Evolutionary conservation across 1,140 invertebrate species (phyloP).

Genomic region (Lanistes nyassanus): DNA sequence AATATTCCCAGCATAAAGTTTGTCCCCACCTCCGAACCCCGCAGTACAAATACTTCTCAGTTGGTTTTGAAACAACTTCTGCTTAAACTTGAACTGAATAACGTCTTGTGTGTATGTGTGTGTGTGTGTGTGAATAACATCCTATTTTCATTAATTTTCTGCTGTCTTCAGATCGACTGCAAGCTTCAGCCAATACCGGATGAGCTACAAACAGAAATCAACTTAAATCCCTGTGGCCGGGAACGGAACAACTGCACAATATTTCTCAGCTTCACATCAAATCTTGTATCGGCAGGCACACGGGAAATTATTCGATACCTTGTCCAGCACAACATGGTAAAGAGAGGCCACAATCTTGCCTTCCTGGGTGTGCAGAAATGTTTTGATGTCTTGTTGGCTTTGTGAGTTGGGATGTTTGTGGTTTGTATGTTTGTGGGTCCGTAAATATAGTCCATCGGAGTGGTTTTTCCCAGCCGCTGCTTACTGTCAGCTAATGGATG

Average conservation of each 20-base stretch:
- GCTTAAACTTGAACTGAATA: too few species aligned
- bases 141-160: not conserved
- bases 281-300: slow-evolving; percentile 94
- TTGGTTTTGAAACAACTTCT: too few species aligned
- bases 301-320: slow-evolving; percentile 87
- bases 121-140: not conserved
- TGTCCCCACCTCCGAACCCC: too few species aligned
- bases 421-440: not conserved
- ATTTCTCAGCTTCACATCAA: slow-evolving; percentile 98
- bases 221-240: slow-evolving; percentile 53
- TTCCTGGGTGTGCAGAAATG: not conserved
- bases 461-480: not conserved
- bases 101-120: too few species aligned
- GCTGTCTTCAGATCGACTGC: slow-evolving; percentile 54
- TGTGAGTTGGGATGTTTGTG: not conserved
- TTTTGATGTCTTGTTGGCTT: not conserved
- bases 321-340: slow-evolving; percentile 86
- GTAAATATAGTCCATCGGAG: not conserved
- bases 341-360: too few species aligned
- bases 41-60: too few species aligned
- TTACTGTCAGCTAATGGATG: too few species aligned
- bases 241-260: slow-evolving; percentile 81
- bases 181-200: slow-evolving; percentile 53
- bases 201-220: slow-evolving; percentile 44
- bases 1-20: too few species aligned